phyloP scores from a whole-genome alignment of 2,797 vertebrate genomes.

The Champsocephalus esox region DNA sequence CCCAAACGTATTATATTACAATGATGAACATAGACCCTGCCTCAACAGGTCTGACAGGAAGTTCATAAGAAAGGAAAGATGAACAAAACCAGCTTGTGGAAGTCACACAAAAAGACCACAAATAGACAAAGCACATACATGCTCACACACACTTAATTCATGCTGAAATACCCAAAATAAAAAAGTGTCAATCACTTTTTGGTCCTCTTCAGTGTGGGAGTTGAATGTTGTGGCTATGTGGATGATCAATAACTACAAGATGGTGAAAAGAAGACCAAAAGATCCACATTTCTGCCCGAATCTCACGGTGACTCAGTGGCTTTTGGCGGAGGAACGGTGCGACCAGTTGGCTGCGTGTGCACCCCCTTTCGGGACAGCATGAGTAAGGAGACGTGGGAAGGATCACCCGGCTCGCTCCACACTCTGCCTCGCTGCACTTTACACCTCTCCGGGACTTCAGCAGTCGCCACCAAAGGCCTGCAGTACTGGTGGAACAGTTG shows the following conservation, averaged over 20 bases:
- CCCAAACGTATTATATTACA: conserved; percentile 5
- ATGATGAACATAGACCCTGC: conserved; percentile 9
- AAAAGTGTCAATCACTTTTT: neutral
- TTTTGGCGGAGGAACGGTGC: conserved; percentile 60
- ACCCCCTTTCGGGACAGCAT: conserved; percentile 74
- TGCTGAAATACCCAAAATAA: conserved; percentile 17
- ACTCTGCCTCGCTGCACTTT: conserved; percentile 74
- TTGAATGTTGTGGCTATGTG: neutral
- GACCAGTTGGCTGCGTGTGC: conserved; percentile 77
- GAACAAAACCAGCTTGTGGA: conserved; percentile 9
- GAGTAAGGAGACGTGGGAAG: conserved; percentile 75
- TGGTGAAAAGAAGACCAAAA: conserved; percentile 30
- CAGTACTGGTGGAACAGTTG: conserved; percentile 71
- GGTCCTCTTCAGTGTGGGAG: conserved; percentile 6
- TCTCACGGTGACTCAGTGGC: conserved; percentile 64
- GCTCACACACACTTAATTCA: neutral
- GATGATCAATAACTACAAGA: conserved; percentile 11
- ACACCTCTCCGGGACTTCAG: conserved; percentile 70
- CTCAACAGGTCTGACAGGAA: conserved; percentile 9
- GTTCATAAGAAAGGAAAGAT: conserved; percentile 13
- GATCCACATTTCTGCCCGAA: conserved; percentile 30
- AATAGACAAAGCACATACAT: neutral
- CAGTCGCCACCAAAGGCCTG: conserved; percentile 55
- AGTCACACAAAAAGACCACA: conserved; percentile 20
- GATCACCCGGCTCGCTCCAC: conserved; percentile 65